These are phyloP conservation scores for Alsophila aescularia DNA, from an alignment of 2,888 invertebrate genomes.

Conservation along the genomic window DNA sequence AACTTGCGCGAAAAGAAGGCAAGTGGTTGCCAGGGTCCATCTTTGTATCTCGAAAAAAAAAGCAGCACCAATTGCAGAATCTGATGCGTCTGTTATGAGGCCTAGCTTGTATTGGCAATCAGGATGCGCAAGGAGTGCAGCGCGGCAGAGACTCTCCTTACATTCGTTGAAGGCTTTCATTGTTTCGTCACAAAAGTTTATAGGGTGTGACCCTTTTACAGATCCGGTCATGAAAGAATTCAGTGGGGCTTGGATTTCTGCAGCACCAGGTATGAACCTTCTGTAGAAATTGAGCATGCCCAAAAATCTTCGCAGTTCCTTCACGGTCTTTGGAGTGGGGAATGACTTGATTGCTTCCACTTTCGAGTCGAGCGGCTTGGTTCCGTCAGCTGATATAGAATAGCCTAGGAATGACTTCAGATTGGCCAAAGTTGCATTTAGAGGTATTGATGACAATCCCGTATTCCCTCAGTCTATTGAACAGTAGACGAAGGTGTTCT, in stretches of 20 bases:
- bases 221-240: constrained; percentile 10
- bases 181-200: constrained; percentile 33
- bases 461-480: constrained; percentile 4
- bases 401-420: constrained; percentile 29
- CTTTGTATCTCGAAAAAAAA: neutral
- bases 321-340: constrained; percentile 30
- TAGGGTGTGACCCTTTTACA: constrained; percentile 47
- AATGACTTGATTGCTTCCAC: constrained; percentile 20
- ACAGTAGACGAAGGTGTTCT: constrained; percentile 3
- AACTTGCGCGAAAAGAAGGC: constrained; percentile 4
- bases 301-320: constrained; percentile 32
- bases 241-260: constrained; percentile 30
- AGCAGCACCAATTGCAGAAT: neutral
- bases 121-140: constrained; percentile 53
- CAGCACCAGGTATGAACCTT: constrained; percentile 33
- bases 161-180: constrained; percentile 40
- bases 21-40: neutral
- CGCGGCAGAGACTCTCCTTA: constrained; percentile 43
- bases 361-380: neutral
- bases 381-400: constrained; percentile 18
- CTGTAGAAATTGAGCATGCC: constrained; percentile 41
- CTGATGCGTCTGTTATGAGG: constrained; percentile 38
- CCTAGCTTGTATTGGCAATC: constrained; percentile 41
- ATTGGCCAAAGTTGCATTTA: constrained; percentile 13
- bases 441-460: constrained; percentile 2